Conservation (phyloP, 1,140 invertebrate genomes). For the Acromyrmex echinatior region DNA sequence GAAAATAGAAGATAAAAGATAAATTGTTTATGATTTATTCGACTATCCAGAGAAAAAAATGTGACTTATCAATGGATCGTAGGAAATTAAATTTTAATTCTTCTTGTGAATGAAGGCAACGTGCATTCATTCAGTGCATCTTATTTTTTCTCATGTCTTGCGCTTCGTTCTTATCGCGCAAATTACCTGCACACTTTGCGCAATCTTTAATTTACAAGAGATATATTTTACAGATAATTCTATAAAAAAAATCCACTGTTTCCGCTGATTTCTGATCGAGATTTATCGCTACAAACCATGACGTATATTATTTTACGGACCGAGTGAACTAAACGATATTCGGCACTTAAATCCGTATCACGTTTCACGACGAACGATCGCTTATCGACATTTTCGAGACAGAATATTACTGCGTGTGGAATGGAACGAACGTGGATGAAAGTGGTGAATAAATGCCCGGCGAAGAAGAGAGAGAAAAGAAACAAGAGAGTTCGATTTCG, state of each 20-base stretch:
- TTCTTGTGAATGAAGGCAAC: not conserved
- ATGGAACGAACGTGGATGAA: constrained; percentile 13
- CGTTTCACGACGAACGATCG: constrained; percentile 8
- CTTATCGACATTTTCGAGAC: constrained; percentile 14
- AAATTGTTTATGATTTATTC: not conserved
- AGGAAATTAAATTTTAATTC: constrained; percentile 24
- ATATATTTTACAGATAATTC: constrained; percentile 31
- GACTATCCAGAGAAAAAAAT: not conserved
- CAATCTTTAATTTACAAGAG: constrained; percentile 42
- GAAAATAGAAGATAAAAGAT: not conserved
- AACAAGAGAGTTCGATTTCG: constrained; percentile 4
- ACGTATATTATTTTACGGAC: constrained; percentile 20
- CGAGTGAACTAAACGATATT: constrained; percentile 26
- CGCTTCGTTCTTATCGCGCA: constrained; percentile 29
- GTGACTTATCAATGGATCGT: not conserved
- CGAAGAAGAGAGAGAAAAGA: not conserved
- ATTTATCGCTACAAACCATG: constrained; percentile 24
- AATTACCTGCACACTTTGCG: constrained; percentile 10
- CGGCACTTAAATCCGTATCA: constrained; percentile 48
- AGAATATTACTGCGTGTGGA: constrained; percentile 21
- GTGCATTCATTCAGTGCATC: not conserved
- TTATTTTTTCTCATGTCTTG: not conserved
- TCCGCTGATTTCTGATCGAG: not conserved
- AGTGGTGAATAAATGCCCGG: constrained; percentile 21
- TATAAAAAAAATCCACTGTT: constrained; percentile 10